These are phyloP conservation scores for Eulimnadia texana DNA, from an alignment of 1,140 invertebrate species.

Conservation along the genomic window DNA sequence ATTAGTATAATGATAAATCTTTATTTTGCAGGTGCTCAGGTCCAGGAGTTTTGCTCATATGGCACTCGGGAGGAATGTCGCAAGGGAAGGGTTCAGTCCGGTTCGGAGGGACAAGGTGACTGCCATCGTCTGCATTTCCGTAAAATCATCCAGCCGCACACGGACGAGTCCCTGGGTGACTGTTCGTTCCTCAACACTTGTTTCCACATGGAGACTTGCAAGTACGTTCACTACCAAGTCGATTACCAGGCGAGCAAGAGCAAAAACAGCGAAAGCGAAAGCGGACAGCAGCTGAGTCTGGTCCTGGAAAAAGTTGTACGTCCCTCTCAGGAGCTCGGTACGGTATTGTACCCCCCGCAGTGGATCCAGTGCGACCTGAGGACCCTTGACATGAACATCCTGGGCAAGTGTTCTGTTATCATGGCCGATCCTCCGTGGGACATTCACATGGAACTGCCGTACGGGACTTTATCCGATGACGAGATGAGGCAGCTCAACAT, in stretches of 20 bases:
- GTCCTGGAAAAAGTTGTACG: background rate
- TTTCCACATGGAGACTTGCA: slow-evolving; percentile 98
- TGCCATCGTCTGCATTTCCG: slow-evolving; percentile 92
- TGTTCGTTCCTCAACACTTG: slow-evolving; percentile 97
- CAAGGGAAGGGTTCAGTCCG: slow-evolving; percentile 34
- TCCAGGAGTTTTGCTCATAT: slow-evolving; percentile 86
- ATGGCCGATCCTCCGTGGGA: slow-evolving; percentile 97
- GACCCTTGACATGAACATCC: slow-evolving; percentile 85
- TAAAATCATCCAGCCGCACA: slow-evolving; percentile 93
- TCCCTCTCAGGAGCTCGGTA: background rate
- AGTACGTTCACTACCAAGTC: slow-evolving; percentile 83
- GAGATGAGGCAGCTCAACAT: slow-evolving; percentile 93
- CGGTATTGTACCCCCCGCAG: slow-evolving; percentile 67
- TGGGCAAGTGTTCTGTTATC: slow-evolving; percentile 85
- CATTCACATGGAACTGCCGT: slow-evolving; percentile 96
- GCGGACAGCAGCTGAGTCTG: slow-evolving; percentile 30
- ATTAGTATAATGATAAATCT: too few relatives aligned
- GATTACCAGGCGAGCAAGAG: slow-evolving; percentile 38
- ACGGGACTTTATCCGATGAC: slow-evolving; percentile 98
- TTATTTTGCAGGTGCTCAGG: slow-evolving; percentile 54
- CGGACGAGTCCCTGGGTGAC: slow-evolving; percentile 88
- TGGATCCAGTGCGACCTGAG: slow-evolving; percentile 96
- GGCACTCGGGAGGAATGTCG: slow-evolving; percentile 82
- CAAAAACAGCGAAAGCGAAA: slow-evolving; percentile 5
- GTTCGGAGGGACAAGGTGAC: slow-evolving; percentile 32